These are phyloP conservation scores for Zaprionus ghesquierei DNA, from an alignment of 1,140 invertebrate genomes.

Conservation along the genomic window DNA sequence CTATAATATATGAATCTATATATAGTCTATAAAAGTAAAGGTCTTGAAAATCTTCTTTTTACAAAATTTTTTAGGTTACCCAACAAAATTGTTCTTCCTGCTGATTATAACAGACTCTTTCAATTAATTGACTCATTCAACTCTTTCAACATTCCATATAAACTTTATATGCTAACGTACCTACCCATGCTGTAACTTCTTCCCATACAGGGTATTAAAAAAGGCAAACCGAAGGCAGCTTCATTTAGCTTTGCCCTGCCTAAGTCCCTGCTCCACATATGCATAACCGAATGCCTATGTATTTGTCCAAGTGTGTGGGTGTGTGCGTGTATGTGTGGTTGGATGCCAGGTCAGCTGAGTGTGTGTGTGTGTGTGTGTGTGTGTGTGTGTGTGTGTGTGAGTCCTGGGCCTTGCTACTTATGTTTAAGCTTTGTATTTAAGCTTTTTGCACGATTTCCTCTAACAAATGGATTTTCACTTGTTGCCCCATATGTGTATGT, in stretches of 20 bases:
- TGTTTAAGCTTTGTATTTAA: conserved; percentile 80
- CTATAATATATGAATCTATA: no score
- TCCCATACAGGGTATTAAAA: conserved; percentile 3
- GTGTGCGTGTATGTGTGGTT: conserved; percentile 26
- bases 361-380: conserved; percentile 5
- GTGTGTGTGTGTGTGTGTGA: conserved; percentile 29
- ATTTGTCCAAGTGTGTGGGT: conserved; percentile 12
- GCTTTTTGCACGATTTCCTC: conserved; percentile 79
- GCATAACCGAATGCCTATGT: conserved; percentile 32
- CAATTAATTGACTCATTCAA: neutral
- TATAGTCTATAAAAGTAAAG: no score
- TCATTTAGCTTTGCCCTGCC: conserved; percentile 72
- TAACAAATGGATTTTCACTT: conserved; percentile 80
- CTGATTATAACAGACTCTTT: neutral
- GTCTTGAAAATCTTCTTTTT: no score
- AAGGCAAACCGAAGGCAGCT: conserved; percentile 58
- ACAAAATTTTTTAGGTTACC: no score
- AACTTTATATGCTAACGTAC: neutral
- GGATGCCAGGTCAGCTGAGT: conserved; percentile 36
- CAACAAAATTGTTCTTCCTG: neutral
- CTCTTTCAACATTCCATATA: no score
- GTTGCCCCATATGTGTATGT: conserved; percentile 53
- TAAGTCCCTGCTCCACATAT: conserved; percentile 69
- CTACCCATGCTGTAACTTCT: neutral
- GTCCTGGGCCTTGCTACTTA: conserved; percentile 64